A percentile compares a stretch with the other conserved stretches of the same genome.
Conservation (phyloP, 30 jellyfish, hydroid and myxozoan species). For the Calvadosia cruxmelitensis region DNA sequence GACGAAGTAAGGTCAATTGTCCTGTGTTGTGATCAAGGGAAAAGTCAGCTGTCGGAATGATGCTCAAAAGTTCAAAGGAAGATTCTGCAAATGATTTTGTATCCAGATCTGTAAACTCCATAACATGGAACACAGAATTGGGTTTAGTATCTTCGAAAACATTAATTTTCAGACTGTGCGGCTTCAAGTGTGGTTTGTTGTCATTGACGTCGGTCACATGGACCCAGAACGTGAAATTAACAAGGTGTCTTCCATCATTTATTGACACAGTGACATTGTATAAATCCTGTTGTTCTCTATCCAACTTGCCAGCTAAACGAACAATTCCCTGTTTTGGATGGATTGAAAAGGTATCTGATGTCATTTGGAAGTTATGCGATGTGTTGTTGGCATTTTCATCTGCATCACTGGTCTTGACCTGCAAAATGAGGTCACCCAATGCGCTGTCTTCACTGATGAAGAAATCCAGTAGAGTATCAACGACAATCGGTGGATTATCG, state of each 20-base stretch:
- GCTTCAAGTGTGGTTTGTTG: slow-evolving; percentile 38
- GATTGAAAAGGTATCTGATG: slow-evolving; percentile 21
- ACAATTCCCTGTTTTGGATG: slow-evolving; percentile 38
- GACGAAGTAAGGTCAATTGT: slow-evolving; percentile 12
- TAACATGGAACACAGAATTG: slow-evolving; percentile 12
- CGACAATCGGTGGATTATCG: neutral
- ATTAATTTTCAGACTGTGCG: slow-evolving; percentile 1
- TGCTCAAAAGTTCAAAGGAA: too few relatives aligned
- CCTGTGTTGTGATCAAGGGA: slow-evolving; percentile 24
- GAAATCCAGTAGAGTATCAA: neutral
- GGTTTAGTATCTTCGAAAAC: slow-evolving; percentile 26
- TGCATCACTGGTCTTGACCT: slow-evolving; percentile 12
- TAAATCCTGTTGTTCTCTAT: slow-evolving; percentile 31
- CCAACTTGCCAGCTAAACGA: slow-evolving; percentile 17
- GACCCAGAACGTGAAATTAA: slow-evolving; percentile 13
- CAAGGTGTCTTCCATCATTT: slow-evolving; percentile 19
- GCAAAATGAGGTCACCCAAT: slow-evolving; percentile 6
- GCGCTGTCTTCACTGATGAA: slow-evolving; percentile 13
- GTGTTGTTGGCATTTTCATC: slow-evolving; percentile 12
- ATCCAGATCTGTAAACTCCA: slow-evolving; percentile 30
- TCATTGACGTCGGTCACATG: slow-evolving; percentile 39
- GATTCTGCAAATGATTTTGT: slow-evolving; percentile 16
- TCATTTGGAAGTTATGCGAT: neutral
- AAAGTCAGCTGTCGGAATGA: too few relatives aligned
- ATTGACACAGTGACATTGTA: slow-evolving; percentile 19